Evolutionary conservation across 2,888 invertebrate species (phyloP).

Genomic region (Apodemia duryi): DNA sequence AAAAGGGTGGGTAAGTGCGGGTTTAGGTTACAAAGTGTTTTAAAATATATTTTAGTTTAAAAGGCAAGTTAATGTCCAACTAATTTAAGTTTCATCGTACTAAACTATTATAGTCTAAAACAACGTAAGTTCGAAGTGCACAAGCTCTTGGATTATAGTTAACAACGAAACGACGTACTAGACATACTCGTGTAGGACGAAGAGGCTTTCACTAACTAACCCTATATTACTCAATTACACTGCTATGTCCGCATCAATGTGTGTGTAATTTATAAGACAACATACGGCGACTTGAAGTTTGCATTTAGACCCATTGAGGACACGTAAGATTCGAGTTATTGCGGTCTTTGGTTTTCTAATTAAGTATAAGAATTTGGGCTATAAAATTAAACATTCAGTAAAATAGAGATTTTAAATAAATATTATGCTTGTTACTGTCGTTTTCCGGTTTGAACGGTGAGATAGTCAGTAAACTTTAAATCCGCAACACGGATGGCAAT

Average conservation of each 20-base stretch:
- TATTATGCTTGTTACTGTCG: too few relatives aligned
- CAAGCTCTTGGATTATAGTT: neutral
- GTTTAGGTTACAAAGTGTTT: too few relatives aligned
- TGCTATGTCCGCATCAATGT: conserved; percentile 14
- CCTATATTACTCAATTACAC: conserved; percentile 45
- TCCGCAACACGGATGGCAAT: too few relatives aligned
- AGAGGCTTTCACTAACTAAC: conserved; percentile 49
- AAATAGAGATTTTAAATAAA: too few relatives aligned
- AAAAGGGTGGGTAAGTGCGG: too few relatives aligned
- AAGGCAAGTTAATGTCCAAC: too few relatives aligned
- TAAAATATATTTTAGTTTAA: too few relatives aligned
- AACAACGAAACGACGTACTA: conserved; percentile 15
- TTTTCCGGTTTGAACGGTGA: too few relatives aligned
- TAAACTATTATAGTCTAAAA: neutral
- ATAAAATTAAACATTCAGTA: neutral
- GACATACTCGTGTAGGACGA: conserved; percentile 45
- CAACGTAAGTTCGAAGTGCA: neutral
- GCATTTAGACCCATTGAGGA: neutral
- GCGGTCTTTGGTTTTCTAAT: neutral
- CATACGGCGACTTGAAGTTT: conserved; percentile 36
- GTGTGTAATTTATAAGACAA: conserved; percentile 29
- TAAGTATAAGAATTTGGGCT: neutral
- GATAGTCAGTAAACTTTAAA: too few relatives aligned
- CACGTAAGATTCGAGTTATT: neutral
- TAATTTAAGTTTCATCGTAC: too few relatives aligned